Conservation (phyloP, 2,888 invertebrate genomes). For the Cremastinae sp. region DNA sequence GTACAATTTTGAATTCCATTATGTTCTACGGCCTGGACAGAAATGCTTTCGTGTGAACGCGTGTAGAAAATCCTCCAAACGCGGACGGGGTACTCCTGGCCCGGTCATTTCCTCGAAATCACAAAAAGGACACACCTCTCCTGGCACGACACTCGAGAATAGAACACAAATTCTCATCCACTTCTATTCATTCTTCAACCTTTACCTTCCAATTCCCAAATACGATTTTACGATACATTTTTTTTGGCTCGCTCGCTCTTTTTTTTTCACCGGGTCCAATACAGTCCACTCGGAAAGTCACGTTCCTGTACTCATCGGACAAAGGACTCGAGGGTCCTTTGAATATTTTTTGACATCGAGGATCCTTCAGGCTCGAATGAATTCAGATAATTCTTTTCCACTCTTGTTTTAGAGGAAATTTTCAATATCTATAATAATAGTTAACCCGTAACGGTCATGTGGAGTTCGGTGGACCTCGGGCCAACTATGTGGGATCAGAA, state of each 20-base stretch:
- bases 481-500: too few species aligned
- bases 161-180: background rate
- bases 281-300: background rate
- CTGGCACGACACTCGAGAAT: slow-evolving; percentile 10
- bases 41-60: background rate
- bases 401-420: too few species aligned
- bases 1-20: too few species aligned
- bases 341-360: too few species aligned
- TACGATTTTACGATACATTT: too few species aligned
- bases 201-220: background rate
- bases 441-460: too few species aligned
- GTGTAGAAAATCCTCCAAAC: background rate
- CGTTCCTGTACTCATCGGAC: too few species aligned
- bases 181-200: slow-evolving; percentile 3
- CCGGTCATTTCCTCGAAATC: slow-evolving; percentile 55
- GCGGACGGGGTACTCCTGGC: background rate
- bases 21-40: background rate
- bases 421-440: too few species aligned
- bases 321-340: too few species aligned
- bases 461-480: too few species aligned
- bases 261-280: background rate
- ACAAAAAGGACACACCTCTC: slow-evolving; percentile 48
- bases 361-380: too few species aligned
- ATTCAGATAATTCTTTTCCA: too few species aligned
- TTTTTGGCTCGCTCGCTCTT: background rate